phyloP scores from a whole-genome alignment of 1,140 invertebrate genomes.

The Magallana ariakensis region DNA sequence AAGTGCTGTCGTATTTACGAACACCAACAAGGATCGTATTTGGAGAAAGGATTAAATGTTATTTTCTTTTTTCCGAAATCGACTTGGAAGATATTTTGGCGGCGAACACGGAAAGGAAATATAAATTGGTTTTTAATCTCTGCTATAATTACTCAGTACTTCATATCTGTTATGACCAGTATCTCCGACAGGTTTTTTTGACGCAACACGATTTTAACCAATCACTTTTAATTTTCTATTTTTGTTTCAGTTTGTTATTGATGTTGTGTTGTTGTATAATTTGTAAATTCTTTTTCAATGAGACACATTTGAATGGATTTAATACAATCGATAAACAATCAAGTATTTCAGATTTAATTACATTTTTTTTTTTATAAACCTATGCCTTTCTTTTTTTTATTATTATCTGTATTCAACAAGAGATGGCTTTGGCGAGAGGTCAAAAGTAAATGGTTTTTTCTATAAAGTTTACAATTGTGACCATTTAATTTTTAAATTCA shows the following conservation, averaged over 20 bases:
- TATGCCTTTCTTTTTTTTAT: too few species aligned
- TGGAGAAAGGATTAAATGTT: conserved; percentile 14
- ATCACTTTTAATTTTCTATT: background rate
- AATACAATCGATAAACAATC: too few species aligned
- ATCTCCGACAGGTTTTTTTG: background rate
- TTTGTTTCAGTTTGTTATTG: background rate
- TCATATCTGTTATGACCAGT: background rate
- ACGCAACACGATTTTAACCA: background rate
- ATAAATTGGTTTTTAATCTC: conserved; percentile 25
- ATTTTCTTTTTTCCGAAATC: conserved; percentile 10
- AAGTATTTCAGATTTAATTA: too few species aligned
- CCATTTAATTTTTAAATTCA: too few species aligned
- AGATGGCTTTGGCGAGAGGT: too few species aligned
- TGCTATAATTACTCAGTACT: background rate
- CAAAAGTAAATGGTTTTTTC: too few species aligned
- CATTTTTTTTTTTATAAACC: too few species aligned
- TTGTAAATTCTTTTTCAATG: background rate
- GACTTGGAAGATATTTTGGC: background rate
- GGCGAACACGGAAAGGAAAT: background rate
- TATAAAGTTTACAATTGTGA: too few species aligned
- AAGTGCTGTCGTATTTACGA: background rate
- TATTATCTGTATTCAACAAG: too few species aligned
- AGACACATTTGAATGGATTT: background rate
- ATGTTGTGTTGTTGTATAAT: background rate
- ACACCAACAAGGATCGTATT: background rate